A percentile compares a stretch with the other conserved stretches of the same genome.
Conservation (phyloP, 2,113 vertebrate genomes). For the Clupea harengus region DNA sequence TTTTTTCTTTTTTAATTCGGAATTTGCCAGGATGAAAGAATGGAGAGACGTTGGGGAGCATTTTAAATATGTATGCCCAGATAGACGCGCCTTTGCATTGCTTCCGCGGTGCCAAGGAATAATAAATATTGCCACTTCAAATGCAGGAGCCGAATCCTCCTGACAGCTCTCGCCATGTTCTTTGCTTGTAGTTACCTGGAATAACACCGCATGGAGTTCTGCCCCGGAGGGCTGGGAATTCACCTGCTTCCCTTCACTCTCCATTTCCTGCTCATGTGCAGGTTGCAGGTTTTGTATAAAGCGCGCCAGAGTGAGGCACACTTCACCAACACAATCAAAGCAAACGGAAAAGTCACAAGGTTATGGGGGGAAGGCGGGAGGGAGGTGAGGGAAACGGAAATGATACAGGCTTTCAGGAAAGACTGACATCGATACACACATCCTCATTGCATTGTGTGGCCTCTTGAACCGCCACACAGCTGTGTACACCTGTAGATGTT, state of each 20-base stretch:
- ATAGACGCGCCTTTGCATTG: slow-evolving; percentile 12
- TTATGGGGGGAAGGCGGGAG: neutral
- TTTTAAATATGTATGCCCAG: slow-evolving; percentile 47
- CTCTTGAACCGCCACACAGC: neutral
- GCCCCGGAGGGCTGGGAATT: slow-evolving; percentile 33
- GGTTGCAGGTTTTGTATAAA: neutral
- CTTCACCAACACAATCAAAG: neutral
- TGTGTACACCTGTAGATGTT: slow-evolving; percentile 50
- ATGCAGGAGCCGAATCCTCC: slow-evolving; percentile 47
- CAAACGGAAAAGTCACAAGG: neutral
- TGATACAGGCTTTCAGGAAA: neutral
- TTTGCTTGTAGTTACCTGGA: slow-evolving; percentile 48
- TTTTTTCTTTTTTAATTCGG: slow-evolving; percentile 36
- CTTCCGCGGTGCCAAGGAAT: slow-evolving; percentile 30
- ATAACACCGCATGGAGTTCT: slow-evolving; percentile 52
- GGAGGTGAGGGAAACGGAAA: neutral
- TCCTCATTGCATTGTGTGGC: neutral
- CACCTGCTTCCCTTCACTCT: slow-evolving; percentile 34
- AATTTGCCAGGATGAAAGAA: slow-evolving; percentile 51
- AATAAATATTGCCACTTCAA: slow-evolving; percentile 57
- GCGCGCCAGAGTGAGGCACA: neutral
- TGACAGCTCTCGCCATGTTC: slow-evolving; percentile 43
- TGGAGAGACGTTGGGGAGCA: slow-evolving; percentile 33
- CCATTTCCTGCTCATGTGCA: neutral
- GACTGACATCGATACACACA: neutral